A percentile compares a stretch with the other conserved stretches of the same genome.
These are phyloP conservation scores for Drosophila virilis DNA, from an alignment of 1,140 invertebrate genomes.

Conservation along the genomic window DNA sequence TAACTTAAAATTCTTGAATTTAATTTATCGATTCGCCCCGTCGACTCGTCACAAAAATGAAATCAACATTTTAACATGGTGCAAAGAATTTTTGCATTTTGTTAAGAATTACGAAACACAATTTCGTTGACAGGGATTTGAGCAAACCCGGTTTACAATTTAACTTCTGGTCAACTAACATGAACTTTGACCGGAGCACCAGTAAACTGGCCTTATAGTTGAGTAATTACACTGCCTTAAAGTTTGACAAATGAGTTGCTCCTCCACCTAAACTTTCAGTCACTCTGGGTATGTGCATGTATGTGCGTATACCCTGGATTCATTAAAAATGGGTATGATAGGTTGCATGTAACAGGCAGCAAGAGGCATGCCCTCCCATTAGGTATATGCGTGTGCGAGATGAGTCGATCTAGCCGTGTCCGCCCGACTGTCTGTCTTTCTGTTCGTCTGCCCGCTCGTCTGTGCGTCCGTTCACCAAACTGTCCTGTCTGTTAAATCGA, in stretches of 20 bases:
- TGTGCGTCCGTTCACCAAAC: too few species aligned
- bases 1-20: slow-evolving; percentile 1
- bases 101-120: neutral
- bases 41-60: neutral
- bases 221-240: slow-evolving; percentile 26
- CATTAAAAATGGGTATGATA: too few species aligned
- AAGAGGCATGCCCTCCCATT: too few species aligned
- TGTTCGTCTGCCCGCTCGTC: too few species aligned
- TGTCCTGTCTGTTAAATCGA: too few species aligned
- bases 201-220: slow-evolving; percentile 17
- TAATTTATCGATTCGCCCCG: slow-evolving; percentile 3
- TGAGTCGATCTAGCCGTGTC: too few species aligned
- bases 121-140: slow-evolving; percentile 11
- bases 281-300: neutral
- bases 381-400: too few species aligned
- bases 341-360: too few species aligned
- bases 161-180: slow-evolving; percentile 25
- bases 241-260: slow-evolving; percentile 26
- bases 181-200: slow-evolving; percentile 15
- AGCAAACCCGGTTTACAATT: slow-evolving; percentile 7
- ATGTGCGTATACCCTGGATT: neutral
- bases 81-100: neutral
- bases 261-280: neutral
- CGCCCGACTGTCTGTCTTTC: too few species aligned
- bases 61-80: neutral